These are phyloP conservation scores for Gasterosteus nipponicus DNA, from an alignment of 2,113 vertebrate species.

Conservation along the genomic window DNA sequence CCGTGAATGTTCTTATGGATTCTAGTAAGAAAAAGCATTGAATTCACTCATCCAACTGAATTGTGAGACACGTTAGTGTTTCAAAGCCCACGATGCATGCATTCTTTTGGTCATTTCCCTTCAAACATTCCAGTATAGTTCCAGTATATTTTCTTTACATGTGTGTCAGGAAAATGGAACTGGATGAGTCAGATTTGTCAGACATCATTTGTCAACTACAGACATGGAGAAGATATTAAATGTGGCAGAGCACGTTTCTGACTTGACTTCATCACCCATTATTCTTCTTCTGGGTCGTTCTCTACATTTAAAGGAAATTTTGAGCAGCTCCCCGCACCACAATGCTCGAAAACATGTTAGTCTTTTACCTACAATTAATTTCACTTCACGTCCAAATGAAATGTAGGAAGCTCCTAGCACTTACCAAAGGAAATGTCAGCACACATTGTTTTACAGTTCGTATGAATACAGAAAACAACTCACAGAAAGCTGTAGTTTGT, in stretches of 20 bases:
- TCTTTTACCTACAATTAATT: background rate
- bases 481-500: background rate
- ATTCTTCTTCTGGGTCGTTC: background rate
- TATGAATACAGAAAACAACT: background rate
- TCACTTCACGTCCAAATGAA: background rate
- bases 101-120: background rate
- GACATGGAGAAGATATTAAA: background rate
- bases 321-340: background rate
- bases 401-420: background rate
- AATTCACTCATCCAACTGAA: background rate
- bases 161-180: background rate
- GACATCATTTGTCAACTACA: background rate
- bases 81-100: background rate
- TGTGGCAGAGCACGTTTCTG: background rate
- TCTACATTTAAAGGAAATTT: background rate
- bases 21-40: background rate
- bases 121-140: background rate
- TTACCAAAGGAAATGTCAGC: background rate
- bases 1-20: no score
- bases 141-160: background rate
- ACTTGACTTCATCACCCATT: background rate
- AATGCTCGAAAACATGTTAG: background rate
- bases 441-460: background rate
- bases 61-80: background rate
- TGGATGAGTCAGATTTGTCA: background rate